Base-by-base conservation (phyloP, 2,797 vertebrate species). In the Furcifer pardalis region DNA sequence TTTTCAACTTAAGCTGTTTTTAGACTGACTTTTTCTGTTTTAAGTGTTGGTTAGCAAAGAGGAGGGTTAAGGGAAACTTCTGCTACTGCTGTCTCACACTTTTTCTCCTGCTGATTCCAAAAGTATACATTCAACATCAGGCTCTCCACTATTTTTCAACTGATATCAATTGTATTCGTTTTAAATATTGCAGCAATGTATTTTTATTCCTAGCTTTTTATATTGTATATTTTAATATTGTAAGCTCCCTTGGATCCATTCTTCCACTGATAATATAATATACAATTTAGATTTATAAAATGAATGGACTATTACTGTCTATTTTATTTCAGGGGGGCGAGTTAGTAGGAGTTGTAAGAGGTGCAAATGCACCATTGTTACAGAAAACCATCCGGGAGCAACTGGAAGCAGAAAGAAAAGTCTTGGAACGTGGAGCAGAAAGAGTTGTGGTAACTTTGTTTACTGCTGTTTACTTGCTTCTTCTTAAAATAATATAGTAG, bases 361-460 rank as follows among this genome's bases (percentile, higher is more conserved):
- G 98, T 37, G 97, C 92, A 1, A 97, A 99, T 0, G 97, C 96
- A 82, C 98, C 97, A 0, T 87, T 98, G 87, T 96, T 99, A 87
- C 97, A 97, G 94, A 98, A 94, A 94, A 97, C 96, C 87, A 96
- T 99, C 83, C 89, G 97, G 66, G 96, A 98, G 35, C 97, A 98
- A 86, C 94, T 99, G 90, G 91, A 93, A 76, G 94, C 94, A 17
- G 97, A 98, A 90, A 98, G 96, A 93, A 94, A 92, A 71, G 95
- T 96, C 84, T 90, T 97, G 73, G 96, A 97, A 52, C 88, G 90
- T 30, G 96, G 96, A 86, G 85, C 83, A 49, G 95, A 97, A 42
- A 95, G 95, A 56, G 94, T 91, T 87, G 93, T 86, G 96, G 98
- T 99, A 94, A 97, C 66, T 2, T 7, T 27, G 21, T 82, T 65